phyloP scores from a whole-genome alignment of 30 jellyfish, hydroid and myxozoan species.

The Aurelia coerulea region DNA sequence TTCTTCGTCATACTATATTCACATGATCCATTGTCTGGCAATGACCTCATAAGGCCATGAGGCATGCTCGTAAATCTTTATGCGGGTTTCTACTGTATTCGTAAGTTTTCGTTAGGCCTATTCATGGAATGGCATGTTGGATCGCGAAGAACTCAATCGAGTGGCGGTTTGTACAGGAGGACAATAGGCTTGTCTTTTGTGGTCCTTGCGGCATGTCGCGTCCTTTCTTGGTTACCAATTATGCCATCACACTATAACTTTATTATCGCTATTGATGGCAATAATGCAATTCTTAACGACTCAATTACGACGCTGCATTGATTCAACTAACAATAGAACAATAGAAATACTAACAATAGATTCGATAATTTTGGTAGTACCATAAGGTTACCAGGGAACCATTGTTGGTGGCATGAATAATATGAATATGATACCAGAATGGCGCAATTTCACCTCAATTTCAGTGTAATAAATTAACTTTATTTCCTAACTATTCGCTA shows the following conservation, averaged over 20 bases:
- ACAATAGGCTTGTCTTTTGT: neutral
- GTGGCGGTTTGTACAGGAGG: neutral
- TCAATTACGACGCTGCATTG: neutral
- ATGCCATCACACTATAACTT: neutral
- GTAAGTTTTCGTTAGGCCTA: too few relatives aligned
- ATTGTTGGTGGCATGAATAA: conserved; percentile 4
- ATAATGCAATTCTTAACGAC: conserved; percentile 25
- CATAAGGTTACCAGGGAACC: neutral
- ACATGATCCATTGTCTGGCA: too few relatives aligned
- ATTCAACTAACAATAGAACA: neutral
- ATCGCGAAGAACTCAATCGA: too few relatives aligned
- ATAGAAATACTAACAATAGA: neutral
- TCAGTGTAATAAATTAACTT: neutral
- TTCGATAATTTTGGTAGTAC: neutral
- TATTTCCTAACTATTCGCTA: too few relatives aligned
- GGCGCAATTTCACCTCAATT: too few relatives aligned
- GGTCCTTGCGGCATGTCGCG: conserved; percentile 38
- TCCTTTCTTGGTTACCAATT: conserved; percentile 35
- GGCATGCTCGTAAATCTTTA: too few relatives aligned
- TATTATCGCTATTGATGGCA: conserved; percentile 28
- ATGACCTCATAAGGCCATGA: too few relatives aligned
- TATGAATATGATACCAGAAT: neutral
- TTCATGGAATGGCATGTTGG: too few relatives aligned
- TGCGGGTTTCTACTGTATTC: too few relatives aligned
- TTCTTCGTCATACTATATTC: too few relatives aligned